Conservation (phyloP, 2,113 vertebrate genomes). For the Perca schrenkii region DNA sequence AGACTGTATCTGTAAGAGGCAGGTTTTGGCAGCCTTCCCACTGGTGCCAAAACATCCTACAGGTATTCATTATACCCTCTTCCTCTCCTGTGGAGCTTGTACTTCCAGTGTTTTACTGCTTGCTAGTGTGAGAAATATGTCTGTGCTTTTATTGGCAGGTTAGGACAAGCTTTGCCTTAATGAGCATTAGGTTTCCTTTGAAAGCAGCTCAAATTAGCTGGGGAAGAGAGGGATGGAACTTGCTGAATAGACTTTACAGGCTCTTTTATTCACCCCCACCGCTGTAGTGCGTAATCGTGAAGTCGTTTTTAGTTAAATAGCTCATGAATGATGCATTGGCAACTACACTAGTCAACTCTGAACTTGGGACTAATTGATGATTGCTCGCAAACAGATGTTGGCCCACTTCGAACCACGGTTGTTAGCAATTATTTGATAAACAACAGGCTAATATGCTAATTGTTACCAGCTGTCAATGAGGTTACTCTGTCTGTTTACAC, state of each 20-base stretch:
- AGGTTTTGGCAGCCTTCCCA: neutral
- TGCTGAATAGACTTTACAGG: slow-evolving; percentile 66
- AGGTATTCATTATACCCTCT: slow-evolving; percentile 41
- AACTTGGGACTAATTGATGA: slow-evolving; percentile 80
- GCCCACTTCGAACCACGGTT: slow-evolving; percentile 71
- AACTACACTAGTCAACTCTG: slow-evolving; percentile 75
- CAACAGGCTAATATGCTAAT: slow-evolving; percentile 85
- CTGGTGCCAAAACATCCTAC: slow-evolving; percentile 39
- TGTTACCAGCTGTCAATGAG: slow-evolving; percentile 77
- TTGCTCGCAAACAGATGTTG: slow-evolving; percentile 82
- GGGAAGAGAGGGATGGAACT: slow-evolving; percentile 55
- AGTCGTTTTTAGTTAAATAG: slow-evolving; percentile 68
- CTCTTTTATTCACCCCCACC: slow-evolving; percentile 42
- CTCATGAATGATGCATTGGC: slow-evolving; percentile 80
- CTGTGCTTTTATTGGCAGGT: slow-evolving; percentile 74
- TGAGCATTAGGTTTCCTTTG: slow-evolving; percentile 75
- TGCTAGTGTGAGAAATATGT: slow-evolving; percentile 70
- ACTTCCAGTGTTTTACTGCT: slow-evolving; percentile 71
- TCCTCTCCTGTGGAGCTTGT: slow-evolving; percentile 44
- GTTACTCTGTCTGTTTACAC: slow-evolving; percentile 73
- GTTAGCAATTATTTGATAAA: slow-evolving; percentile 86
- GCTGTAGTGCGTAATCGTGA: slow-evolving; percentile 59
- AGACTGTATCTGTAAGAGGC: neutral
- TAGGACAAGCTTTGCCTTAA: slow-evolving; percentile 68
- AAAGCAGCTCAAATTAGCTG: slow-evolving; percentile 70